phyloP scores from a whole-genome alignment of 2,113 vertebrate species.

The Tupaia chinensis region DNA sequence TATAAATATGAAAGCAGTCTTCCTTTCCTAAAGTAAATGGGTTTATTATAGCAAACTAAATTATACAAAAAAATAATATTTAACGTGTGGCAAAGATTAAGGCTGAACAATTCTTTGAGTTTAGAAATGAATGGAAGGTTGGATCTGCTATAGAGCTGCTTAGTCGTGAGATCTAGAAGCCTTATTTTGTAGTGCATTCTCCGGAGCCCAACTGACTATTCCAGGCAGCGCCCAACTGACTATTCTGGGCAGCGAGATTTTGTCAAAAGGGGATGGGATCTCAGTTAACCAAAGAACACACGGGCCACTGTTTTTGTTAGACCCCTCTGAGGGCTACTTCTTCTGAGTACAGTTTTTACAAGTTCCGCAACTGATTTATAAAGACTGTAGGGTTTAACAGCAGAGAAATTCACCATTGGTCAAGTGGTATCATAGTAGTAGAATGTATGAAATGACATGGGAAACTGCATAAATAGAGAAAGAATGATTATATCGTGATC shows the following conservation, averaged over 20 bases:
- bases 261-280: background rate
- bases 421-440: background rate
- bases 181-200: background rate
- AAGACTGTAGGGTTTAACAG: background rate
- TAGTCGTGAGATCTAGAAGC: background rate
- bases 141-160: conserved; percentile 12
- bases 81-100: background rate
- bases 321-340: background rate
- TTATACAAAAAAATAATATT: background rate
- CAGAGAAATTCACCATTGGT: conserved; percentile 26
- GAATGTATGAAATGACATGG: background rate
- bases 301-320: background rate
- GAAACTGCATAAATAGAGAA: background rate
- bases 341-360: background rate
- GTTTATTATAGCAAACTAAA: conserved; percentile 20
- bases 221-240: background rate
- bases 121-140: background rate
- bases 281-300: conserved; percentile 7
- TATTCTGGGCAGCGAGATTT: background rate
- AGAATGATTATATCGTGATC: background rate
- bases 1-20: conserved; percentile 37
- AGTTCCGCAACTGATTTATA: background rate
- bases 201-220: background rate
- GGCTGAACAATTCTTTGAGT: background rate
- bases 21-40: conserved; percentile 33